These are phyloP conservation scores for Ariolimax columbianus DNA, from an alignment of 2,888 invertebrate genomes.

Conservation along the genomic window DNA sequence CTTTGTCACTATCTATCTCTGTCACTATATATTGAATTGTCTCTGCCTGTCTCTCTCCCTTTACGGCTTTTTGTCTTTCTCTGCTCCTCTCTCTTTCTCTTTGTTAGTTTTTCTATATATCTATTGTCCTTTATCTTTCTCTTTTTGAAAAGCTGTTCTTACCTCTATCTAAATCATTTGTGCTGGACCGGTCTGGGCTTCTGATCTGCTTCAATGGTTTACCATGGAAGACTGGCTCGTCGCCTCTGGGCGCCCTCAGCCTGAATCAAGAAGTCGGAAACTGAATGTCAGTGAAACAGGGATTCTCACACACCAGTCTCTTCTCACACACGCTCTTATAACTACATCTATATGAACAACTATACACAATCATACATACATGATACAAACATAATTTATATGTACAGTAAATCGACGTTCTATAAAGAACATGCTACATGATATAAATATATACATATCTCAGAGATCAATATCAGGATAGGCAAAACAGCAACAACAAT, in stretches of 20 bases:
- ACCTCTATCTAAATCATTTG: slow-evolving; percentile 49
- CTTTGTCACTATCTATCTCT: background rate
- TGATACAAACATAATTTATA: too few species aligned
- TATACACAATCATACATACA: too few species aligned
- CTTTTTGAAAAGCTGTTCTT: background rate
- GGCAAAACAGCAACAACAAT: too few species aligned
- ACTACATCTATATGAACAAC: too few species aligned
- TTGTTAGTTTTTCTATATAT: background rate
- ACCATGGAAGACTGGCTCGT: slow-evolving; percentile 45
- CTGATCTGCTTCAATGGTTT: slow-evolving; percentile 50
- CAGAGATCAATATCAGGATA: too few species aligned
- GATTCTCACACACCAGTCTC: too few species aligned
- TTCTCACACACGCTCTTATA: too few species aligned
- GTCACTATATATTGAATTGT: background rate
- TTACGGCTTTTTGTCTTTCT: background rate
- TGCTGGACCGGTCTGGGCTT: slow-evolving; percentile 39
- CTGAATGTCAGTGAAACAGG: too few species aligned
- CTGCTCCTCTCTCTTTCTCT: background rate
- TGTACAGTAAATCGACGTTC: too few species aligned
- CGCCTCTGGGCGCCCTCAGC: slow-evolving; percentile 5
- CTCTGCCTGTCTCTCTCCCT: background rate
- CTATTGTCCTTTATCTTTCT: background rate
- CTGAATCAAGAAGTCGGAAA: background rate
- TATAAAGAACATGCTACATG: too few species aligned
- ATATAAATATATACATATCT: too few species aligned